Percentiles rank a stretch among this genome's conserved stretches.
Evolutionary conservation across 2,113 vertebrate genomes (phyloP).

Genomic region (Chiloscyllium plagiosum): DNA sequence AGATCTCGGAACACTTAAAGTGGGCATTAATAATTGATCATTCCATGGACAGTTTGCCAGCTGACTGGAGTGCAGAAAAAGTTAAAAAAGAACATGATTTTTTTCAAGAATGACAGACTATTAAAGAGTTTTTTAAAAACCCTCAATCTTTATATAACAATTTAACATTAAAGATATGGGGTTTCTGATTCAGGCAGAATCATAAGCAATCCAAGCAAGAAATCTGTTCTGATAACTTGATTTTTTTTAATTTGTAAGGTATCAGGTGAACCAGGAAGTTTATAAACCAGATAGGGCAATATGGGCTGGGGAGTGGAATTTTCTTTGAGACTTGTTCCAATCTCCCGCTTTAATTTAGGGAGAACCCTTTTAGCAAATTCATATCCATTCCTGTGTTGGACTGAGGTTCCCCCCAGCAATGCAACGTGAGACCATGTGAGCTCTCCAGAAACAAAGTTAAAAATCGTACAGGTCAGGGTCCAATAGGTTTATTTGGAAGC

Average conservation of each 20-base stretch:
- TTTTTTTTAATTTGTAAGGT: background rate
- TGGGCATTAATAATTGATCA: background rate
- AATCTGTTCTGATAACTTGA: background rate
- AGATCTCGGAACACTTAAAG: background rate
- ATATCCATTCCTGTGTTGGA: background rate
- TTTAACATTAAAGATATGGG: background rate
- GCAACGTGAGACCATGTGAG: background rate
- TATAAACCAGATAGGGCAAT: background rate
- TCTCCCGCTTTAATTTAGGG: background rate
- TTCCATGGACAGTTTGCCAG: background rate
- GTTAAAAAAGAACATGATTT: background rate
- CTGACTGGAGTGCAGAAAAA: background rate
- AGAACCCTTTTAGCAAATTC: background rate
- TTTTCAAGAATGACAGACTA: background rate
- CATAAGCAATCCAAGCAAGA: background rate
- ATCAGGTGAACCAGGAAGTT: background rate
- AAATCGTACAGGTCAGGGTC: no score
- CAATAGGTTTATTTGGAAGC: no score
- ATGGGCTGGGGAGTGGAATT: background rate
- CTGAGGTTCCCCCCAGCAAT: background rate
- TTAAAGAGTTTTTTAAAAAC: background rate
- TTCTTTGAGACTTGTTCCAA: background rate
- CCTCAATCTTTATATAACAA: background rate
- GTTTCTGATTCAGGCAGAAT: background rate
- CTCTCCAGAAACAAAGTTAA: background rate